Percentiles rank a stretch among this genome's conserved stretches.
These are phyloP conservation scores for Eubasilissa splendida DNA, from an alignment of 2,888 invertebrate genomes.

Conservation along the genomic window DNA sequence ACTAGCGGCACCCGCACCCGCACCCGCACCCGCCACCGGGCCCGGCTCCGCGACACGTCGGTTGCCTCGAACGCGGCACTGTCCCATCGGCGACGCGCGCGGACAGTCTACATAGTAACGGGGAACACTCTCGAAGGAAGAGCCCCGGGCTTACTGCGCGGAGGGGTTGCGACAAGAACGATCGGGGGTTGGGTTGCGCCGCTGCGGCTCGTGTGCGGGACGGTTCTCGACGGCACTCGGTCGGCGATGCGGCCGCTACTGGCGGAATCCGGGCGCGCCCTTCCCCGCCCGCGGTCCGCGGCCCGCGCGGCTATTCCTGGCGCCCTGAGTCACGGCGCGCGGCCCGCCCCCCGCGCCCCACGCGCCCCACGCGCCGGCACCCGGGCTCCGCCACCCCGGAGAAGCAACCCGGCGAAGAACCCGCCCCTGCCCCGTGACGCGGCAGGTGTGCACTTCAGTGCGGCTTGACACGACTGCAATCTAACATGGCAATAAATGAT, in stretches of 20 bases:
- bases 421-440: neutral
- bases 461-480: no score
- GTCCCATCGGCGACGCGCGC: slow-evolving; percentile 35
- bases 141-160: slow-evolving; percentile 55
- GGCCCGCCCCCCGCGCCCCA: slow-evolving; percentile 55
- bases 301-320: slow-evolving; percentile 59
- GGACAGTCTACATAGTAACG: slow-evolving; percentile 23
- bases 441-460: no score
- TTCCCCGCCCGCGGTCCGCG: slow-evolving; percentile 31
- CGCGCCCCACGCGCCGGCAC: slow-evolving; percentile 68
- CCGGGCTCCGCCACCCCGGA: slow-evolving; percentile 67
- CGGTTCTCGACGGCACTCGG: slow-evolving; percentile 55
- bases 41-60: slow-evolving; percentile 60
- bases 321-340: slow-evolving; percentile 59
- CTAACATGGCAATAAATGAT: no score
- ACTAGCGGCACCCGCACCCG: slow-evolving; percentile 69
- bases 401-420: neutral
- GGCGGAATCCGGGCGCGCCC: slow-evolving; percentile 73
- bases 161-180: slow-evolving; percentile 68
- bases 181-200: neutral
- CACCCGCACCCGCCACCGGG: slow-evolving; percentile 68
- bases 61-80: slow-evolving; percentile 25
- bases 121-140: slow-evolving; percentile 26
- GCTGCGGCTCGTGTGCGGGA: slow-evolving; percentile 2
- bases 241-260: slow-evolving; percentile 70